Evolutionary conservation across 2,113 vertebrate genomes (phyloP).

Genomic region (Xenotilapia flavipinnis): DNA sequence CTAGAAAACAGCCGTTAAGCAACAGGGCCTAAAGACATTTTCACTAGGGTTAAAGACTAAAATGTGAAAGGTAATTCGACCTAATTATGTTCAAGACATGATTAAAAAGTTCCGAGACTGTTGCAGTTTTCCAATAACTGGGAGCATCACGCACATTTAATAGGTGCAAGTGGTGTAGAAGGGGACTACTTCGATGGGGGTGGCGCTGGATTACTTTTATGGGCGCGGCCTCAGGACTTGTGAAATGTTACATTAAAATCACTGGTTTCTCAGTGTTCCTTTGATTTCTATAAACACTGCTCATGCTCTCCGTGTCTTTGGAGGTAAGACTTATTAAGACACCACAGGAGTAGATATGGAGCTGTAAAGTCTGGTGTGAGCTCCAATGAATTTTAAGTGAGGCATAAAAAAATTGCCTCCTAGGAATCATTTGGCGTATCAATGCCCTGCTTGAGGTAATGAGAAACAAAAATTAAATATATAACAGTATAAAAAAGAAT

Average conservation of each 20-base stretch:
- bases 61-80: background rate
- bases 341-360: background rate
- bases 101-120: background rate
- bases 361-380: background rate
- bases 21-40: background rate
- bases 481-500: background rate
- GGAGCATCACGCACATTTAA: background rate
- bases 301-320: background rate
- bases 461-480: background rate
- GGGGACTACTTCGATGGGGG: background rate
- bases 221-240: background rate
- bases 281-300: background rate
- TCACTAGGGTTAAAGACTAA: background rate
- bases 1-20: background rate
- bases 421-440: background rate
- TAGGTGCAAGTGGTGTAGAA: background rate
- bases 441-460: background rate
- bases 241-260: background rate
- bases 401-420: background rate
- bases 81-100: background rate
- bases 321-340: background rate
- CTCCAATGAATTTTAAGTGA: background rate
- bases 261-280: background rate
- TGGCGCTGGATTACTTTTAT: background rate
- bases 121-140: background rate